Conservation (phyloP, 2,888 invertebrate genomes). For the Escarpia spicata region DNA sequence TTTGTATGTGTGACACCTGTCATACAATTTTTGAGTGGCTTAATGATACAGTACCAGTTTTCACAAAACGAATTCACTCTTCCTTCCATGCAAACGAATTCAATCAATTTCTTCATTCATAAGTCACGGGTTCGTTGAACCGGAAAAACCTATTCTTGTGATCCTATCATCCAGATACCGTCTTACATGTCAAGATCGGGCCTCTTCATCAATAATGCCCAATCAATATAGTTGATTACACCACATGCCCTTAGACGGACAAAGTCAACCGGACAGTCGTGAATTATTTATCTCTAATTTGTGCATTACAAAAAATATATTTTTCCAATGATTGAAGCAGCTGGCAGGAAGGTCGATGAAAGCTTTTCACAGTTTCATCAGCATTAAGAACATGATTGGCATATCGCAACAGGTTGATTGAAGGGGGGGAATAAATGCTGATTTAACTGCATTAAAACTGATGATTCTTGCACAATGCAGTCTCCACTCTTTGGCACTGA, state of each 20-base stretch:
- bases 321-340: constrained; percentile 1
- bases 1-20: background rate
- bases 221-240: background rate
- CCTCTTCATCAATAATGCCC: background rate
- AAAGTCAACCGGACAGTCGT: background rate
- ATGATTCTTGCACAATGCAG: background rate
- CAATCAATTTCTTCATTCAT: background rate
- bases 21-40: background rate
- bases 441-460: background rate
- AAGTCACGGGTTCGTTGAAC: background rate
- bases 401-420: background rate
- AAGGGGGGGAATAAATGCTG: background rate
- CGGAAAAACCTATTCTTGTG: background rate
- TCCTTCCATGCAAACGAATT: background rate
- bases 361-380: background rate
- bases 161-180: background rate
- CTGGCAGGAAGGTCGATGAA: background rate
- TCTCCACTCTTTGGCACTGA: background rate
- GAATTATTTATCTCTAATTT: constrained; percentile 16
- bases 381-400: background rate
- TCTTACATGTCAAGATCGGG: background rate
- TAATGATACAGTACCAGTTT: background rate
- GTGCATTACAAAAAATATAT: background rate
- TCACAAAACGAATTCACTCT: background rate
- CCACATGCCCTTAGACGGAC: background rate